Evolutionary conservation across 2,113 vertebrate species (phyloP).

Genomic region (Phalacrocorax pelagicus): DNA sequence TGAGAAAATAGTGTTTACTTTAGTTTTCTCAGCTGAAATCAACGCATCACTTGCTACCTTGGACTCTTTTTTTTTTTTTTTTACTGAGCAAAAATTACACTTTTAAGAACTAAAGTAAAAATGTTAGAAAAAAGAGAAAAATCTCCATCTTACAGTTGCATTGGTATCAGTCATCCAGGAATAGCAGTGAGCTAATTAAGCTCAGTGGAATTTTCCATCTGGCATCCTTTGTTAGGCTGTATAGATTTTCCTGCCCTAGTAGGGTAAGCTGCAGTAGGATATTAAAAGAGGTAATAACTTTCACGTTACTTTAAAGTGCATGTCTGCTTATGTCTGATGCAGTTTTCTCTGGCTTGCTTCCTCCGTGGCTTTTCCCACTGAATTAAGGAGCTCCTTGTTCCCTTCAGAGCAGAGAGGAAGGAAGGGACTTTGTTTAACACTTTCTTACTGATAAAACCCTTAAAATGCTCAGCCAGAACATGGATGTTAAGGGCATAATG

Average conservation of each 20-base stretch:
- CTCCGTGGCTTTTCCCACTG: background rate
- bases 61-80: background rate
- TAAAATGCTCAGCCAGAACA: background rate
- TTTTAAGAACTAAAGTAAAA: slow-evolving; percentile 17
- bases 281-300: slow-evolving; percentile 50
- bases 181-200: slow-evolving; percentile 54
- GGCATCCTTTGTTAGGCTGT: slow-evolving; percentile 44
- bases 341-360: background rate
- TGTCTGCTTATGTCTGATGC: background rate
- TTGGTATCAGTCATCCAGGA: slow-evolving; percentile 34
- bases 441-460: background rate
- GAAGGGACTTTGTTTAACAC: background rate
- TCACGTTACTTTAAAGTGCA: background rate
- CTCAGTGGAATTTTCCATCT: slow-evolving; percentile 69
- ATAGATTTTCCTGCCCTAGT: slow-evolving; percentile 34
- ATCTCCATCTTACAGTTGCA: background rate
- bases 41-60: background rate
- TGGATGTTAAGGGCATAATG: background rate
- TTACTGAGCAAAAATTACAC: background rate
- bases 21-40: background rate
- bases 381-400: background rate
- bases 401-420: background rate
- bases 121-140: background rate
- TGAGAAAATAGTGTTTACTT: background rate
- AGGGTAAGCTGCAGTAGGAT: slow-evolving; percentile 38